Base-by-base conservation (phyloP, 2,888 invertebrate species). In the Allolobophora icterica region DNA sequence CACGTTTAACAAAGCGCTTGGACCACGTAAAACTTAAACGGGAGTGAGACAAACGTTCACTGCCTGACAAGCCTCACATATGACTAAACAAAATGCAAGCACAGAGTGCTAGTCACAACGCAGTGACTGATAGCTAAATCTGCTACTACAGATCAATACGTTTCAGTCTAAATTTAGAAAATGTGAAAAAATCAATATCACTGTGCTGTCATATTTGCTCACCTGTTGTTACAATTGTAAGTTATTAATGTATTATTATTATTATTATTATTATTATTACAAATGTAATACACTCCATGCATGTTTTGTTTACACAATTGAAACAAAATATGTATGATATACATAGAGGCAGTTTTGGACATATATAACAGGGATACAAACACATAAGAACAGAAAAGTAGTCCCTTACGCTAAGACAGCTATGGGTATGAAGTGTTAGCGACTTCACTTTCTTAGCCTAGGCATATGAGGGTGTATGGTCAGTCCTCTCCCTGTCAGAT, bases 231-330 rank as follows among this genome's bases (percentile, higher is more conserved):
- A 11, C n/a, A 24, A 52, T 17, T 52, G 11, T n/a, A n/a, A 24
- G 24, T 52, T n/a, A 71, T 30, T n/a, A 71, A 1, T n/a, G 71
- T 71, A 35, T 87, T 17, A 87, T 87, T 0, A 35, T 35, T 87
- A 87, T 33, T 84, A 33, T 84, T 84, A 84, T 33, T 84, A 84
- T 8, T n/a, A n/a, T n/a, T 84, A n/a, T 84, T 84, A 45, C 45
- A 45, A 45, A 2, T 40, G 13, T 42, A 4, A 42, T 17, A 42
- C 42, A 42, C 42, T 42, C 17, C 17, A 17, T 15, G 13, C 42
- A 42, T 42, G 42, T 42, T 17, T 42, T 52, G 52, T 52, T 71
- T n/a, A 71, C 11, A 71, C 71, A n/a, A n/a, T 52, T 52, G 0
- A 71, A 24, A 71, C n/a, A 71, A 24, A 21, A 24, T 24, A 52